Conservation (phyloP, 2,888 invertebrate species). For the Scaeva pyrastri region DNA sequence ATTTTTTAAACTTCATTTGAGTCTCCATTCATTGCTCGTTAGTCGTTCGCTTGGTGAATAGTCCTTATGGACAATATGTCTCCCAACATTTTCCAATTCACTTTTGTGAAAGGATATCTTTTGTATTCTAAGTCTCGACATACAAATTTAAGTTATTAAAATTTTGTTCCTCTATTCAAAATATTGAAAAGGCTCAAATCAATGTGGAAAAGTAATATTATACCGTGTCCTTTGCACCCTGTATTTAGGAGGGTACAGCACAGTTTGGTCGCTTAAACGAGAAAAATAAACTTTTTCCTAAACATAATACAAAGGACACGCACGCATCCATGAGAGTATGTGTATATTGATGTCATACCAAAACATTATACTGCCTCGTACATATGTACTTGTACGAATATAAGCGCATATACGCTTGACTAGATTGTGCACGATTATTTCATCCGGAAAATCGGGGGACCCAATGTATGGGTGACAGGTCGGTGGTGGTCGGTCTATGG, state of each 20-base stretch:
- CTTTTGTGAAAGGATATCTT: too few relatives aligned
- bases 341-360: background rate
- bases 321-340: conserved; percentile 20
- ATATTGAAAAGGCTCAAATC: background rate
- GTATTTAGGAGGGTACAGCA: too few relatives aligned
- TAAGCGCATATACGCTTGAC: conserved; percentile 63
- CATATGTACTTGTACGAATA: background rate
- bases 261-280: background rate
- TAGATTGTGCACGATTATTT: conserved; percentile 71
- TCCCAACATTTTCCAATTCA: too few relatives aligned
- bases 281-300: conserved; percentile 21
- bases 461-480: too few relatives aligned
- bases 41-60: too few relatives aligned
- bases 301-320: conserved; percentile 32
- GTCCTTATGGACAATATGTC: too few relatives aligned
- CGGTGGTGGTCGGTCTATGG: too few relatives aligned
- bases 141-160: too few relatives aligned
- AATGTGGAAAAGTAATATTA: background rate
- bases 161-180: too few relatives aligned
- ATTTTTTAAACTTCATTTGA: too few relatives aligned
- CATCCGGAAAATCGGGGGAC: conserved; percentile 71
- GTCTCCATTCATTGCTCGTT: too few relatives aligned
- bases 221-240: background rate
- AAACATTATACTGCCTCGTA: conserved; percentile 2
- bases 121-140: too few relatives aligned